phyloP scores from a whole-genome alignment of 2,113 vertebrate genomes.

The Okapia johnstoni region DNA sequence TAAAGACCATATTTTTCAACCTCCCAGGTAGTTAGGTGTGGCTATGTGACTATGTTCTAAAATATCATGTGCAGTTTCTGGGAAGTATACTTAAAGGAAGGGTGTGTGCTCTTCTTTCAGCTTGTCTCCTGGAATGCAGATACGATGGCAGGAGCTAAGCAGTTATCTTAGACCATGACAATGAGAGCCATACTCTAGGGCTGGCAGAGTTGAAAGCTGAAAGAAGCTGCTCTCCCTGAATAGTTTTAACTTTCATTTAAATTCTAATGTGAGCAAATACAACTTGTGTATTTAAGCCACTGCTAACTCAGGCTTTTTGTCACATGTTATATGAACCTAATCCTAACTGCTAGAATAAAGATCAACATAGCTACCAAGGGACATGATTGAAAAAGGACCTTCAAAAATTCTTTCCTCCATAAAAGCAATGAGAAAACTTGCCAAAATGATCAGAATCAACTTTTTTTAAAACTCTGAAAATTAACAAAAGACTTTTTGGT shows the following conservation, averaged over 20 bases:
- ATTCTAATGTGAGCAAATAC: background rate
- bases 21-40: background rate
- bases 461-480: background rate
- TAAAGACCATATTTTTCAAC: background rate
- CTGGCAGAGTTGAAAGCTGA: background rate
- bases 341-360: background rate
- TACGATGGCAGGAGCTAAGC: background rate
- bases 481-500: background rate
- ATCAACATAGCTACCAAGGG: background rate
- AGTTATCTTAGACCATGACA: background rate
- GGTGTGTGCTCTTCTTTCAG: background rate
- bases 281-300: background rate
- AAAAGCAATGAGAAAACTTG: background rate
- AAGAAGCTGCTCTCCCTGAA: background rate
- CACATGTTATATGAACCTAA: background rate
- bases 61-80: background rate
- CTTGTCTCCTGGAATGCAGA: background rate
- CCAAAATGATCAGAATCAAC: background rate
- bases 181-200: too few relatives aligned
- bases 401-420: background rate
- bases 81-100: background rate
- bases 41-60: background rate
- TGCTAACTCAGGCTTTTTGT: background rate
- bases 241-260: background rate
- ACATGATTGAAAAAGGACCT: background rate